Percentiles rank a stretch among this genome's conserved stretches.
Evolutionary conservation across 2,113 vertebrate species (phyloP).

Genomic region (Tyto alba): DNA sequence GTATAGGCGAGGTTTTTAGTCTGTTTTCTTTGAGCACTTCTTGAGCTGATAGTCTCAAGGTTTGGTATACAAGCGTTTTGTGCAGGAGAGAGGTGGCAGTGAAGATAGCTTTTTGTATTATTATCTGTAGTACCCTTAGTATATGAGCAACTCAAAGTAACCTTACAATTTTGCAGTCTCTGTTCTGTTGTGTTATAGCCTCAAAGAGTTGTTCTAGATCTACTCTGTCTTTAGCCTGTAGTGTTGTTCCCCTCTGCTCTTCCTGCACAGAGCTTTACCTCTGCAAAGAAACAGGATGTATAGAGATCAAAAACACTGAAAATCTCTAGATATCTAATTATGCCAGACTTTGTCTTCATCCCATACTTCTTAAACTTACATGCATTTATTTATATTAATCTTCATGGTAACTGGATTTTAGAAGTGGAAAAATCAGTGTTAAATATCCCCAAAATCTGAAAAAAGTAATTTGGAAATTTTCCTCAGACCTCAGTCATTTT

Average conservation of each 20-base stretch:
- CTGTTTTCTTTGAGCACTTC: not conserved
- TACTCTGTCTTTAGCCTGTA: not conserved
- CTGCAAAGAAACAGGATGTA: not conserved
- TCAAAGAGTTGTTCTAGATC: not conserved
- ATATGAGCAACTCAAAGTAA: not conserved
- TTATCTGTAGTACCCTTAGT: not conserved
- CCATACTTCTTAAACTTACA: not conserved
- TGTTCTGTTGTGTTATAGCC: not conserved
- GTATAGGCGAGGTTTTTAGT: not conserved
- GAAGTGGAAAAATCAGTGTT: not conserved
- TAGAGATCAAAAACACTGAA: not conserved
- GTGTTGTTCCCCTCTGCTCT: not conserved
- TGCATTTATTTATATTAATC: too few species aligned
- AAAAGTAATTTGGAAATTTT: not conserved
- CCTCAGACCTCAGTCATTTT: not conserved
- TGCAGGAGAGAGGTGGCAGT: not conserved
- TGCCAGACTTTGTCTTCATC: not conserved
- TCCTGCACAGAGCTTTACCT: not conserved
- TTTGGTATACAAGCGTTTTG: not conserved
- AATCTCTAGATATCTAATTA: not conserved
- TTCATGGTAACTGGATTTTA: not conserved
- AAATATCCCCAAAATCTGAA: not conserved
- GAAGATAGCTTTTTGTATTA: not conserved
- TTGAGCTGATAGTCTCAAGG: not conserved
- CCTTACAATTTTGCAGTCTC: not conserved